These are phyloP conservation scores for Bombus sylvicola DNA, from an alignment of 1,140 invertebrate genomes.

Conservation along the genomic window DNA sequence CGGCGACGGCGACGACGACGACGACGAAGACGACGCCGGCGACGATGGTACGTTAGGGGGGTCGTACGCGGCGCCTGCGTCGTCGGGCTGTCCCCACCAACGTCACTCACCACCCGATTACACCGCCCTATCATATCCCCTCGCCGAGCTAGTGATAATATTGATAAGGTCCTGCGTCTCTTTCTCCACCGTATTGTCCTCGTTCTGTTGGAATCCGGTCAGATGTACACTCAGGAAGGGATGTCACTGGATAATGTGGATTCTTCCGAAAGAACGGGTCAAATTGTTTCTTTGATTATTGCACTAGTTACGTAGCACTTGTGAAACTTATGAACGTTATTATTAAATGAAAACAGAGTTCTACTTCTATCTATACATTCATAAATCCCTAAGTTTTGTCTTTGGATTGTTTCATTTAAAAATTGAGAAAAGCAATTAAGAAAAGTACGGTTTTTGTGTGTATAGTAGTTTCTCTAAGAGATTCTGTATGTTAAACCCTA, in stretches of 20 bases:
- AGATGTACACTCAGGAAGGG: background rate
- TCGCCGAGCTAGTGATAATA: constrained; percentile 60
- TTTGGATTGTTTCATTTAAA: background rate
- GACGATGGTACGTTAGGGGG: constrained; percentile 56
- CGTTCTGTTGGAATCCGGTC: constrained; percentile 42
- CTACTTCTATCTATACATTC: background rate
- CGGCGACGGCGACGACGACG: constrained; percentile 48
- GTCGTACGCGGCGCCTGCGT: constrained; percentile 56
- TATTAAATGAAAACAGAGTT: background rate
- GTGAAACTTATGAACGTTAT: background rate
- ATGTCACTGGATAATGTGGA: background rate
- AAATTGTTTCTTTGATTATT: constrained; percentile 24
- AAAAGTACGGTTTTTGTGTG: too few species aligned
- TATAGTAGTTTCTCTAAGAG: too few species aligned
- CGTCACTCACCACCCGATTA: constrained; percentile 46
- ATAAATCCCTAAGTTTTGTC: background rate
- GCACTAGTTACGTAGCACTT: background rate
- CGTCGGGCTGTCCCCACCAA: constrained; percentile 38
- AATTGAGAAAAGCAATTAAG: too few species aligned
- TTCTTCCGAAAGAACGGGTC: background rate
- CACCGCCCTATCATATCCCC: constrained; percentile 38
- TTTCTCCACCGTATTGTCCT: constrained; percentile 28
- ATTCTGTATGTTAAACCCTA: too few species aligned
- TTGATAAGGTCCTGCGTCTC: constrained; percentile 60
- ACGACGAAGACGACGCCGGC: constrained; percentile 60